These are phyloP conservation scores for Regulus satrapa DNA, from an alignment of 2,113 vertebrate genomes.

Conservation along the genomic window DNA sequence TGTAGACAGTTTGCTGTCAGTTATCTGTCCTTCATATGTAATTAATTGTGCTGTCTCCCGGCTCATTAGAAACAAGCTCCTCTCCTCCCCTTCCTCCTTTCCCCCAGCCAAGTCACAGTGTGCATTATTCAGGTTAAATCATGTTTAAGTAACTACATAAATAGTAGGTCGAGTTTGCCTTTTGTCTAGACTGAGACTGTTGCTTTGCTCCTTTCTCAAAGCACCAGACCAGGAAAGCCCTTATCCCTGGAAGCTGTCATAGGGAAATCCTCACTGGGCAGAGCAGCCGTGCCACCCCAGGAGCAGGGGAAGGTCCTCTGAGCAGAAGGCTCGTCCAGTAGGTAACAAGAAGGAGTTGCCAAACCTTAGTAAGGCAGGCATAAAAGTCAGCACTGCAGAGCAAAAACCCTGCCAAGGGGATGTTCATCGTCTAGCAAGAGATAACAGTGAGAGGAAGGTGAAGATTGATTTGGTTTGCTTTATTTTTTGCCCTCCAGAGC, in stretches of 20 bases:
- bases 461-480: background rate
- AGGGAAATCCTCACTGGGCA: slow-evolving; percentile 44
- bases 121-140: slow-evolving; percentile 74
- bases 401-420: background rate
- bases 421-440: background rate
- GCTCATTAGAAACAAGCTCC: slow-evolving; percentile 65
- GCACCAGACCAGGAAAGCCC: slow-evolving; percentile 32
- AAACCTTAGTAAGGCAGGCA: slow-evolving; percentile 2
- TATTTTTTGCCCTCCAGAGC: background rate
- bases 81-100: background rate
- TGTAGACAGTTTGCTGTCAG: slow-evolving; percentile 60
- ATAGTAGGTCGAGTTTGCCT: slow-evolving; percentile 70
- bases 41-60: slow-evolving; percentile 70
- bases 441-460: background rate
- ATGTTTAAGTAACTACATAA: slow-evolving; percentile 76
- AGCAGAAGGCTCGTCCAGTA: slow-evolving; percentile 36
- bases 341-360: slow-evolving; percentile 31
- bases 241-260: background rate
- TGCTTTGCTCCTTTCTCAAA: slow-evolving; percentile 63
- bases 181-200: slow-evolving; percentile 66
- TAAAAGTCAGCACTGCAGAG: background rate
- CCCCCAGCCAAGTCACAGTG: background rate
- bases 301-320: background rate
- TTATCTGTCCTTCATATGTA: slow-evolving; percentile 64
- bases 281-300: background rate